Conservation (phyloP, 1,140 invertebrate genomes). For the Bombus confusus region DNA sequence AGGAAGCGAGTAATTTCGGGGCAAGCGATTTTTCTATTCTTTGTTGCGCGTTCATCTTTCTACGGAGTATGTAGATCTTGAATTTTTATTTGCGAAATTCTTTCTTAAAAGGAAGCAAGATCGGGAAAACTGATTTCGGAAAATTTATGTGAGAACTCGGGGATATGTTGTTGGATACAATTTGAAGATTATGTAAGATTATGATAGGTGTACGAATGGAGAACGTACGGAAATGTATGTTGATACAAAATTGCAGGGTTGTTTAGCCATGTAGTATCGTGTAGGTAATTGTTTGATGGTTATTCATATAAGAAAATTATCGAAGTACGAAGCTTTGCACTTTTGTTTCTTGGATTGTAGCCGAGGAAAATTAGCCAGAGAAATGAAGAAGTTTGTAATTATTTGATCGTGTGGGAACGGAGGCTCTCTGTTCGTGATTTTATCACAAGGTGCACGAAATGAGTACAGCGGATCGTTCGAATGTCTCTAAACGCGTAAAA, state of each 20-base stretch:
- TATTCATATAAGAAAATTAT: not conserved
- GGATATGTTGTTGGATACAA: not conserved
- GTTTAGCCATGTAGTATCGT: not conserved
- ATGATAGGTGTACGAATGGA: too few relatives aligned
- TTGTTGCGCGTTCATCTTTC: not conserved
- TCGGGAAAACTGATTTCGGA: not conserved
- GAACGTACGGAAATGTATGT: too few relatives aligned
- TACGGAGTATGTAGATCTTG: too few relatives aligned
- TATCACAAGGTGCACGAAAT: not conserved
- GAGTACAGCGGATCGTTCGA: not conserved
- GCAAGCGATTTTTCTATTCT: not conserved
- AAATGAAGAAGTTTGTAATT: too few relatives aligned
- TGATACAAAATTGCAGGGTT: too few relatives aligned
- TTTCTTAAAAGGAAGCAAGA: not conserved
- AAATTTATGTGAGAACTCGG: not conserved
- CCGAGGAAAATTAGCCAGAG: too few relatives aligned
- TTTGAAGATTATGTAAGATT: too few relatives aligned
- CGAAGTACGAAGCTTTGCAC: not conserved
- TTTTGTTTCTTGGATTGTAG: not conserved
- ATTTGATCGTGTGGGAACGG: not conserved
- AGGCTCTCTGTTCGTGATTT: not conserved
- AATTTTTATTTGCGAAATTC: not conserved
- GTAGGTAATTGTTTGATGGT: not conserved
- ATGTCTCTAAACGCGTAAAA: not conserved
- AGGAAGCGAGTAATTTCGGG: conserved; percentile 15